phyloP scores from a whole-genome alignment of 2,797 vertebrate species.

The Momotus momota region DNA sequence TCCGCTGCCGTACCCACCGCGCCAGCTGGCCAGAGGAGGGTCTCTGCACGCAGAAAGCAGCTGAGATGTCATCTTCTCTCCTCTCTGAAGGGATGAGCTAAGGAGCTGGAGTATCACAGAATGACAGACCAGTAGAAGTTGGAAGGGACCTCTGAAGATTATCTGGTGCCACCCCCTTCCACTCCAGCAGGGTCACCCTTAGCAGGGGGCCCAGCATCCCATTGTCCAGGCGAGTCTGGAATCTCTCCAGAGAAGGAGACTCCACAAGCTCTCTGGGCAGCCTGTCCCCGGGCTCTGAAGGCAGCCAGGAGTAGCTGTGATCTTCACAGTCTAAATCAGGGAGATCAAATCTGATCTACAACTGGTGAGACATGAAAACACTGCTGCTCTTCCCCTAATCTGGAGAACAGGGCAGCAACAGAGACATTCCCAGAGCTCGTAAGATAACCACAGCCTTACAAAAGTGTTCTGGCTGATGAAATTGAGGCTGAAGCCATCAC shows the following conservation, averaged over 20 bases:
- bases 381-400: background rate
- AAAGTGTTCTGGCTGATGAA: background rate
- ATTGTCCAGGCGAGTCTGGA: too few relatives aligned
- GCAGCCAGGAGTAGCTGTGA: background rate
- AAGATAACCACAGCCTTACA: background rate
- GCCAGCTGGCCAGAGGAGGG: background rate
- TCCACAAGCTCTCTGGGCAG: background rate
- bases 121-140: background rate
- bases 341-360: background rate
- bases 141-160: background rate
- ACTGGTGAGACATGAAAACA: background rate
- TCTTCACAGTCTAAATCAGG: background rate
- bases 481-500: background rate
- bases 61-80: background rate
- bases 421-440: background rate
- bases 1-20: fast-evolving
- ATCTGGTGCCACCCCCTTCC: background rate
- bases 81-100: background rate
- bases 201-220: background rate
- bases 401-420: background rate
- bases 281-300: background rate
- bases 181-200: background rate
- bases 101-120: background rate
- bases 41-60: background rate
- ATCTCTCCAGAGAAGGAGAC: too few relatives aligned